Evolutionary conservation across 2,888 invertebrate species (phyloP), one percentile per base, ranked within the genome.

Genomic region (Harmothoe impar): DNA sequence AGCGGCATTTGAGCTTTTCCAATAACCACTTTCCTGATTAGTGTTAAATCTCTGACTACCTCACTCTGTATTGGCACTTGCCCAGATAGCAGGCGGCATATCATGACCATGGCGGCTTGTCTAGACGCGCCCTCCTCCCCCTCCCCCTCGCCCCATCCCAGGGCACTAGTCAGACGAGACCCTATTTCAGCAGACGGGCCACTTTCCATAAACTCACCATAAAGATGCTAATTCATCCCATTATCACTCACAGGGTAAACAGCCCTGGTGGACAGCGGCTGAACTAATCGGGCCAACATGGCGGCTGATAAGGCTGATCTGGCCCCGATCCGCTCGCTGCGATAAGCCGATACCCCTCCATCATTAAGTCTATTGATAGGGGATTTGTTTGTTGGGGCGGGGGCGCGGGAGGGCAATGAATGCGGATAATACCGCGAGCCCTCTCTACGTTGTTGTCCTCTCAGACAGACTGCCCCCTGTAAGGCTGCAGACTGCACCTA

Each of bases 171-270:
- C 29, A 72, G 72, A 17, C 72, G 31, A 15, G 72, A 29, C 1
- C 72, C 72, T 72, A 29, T 72, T 72, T 72, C 15, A 25, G 62
- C 20, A 3, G 62, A 20, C 62, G 3, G 62, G 72, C 29, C 72
- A 72, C 72, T 72, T 72, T 72, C 72, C 72, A 72, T 72, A 72
- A 72, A 72, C 72, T 72, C 72, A 29, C 72, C 72, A 72, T 72
- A 72, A 72, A 29, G 72, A 72, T 72, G 72, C 72, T 72, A 72
- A 72, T 29, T 72, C 72, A 43, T 15, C 7, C 72, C 29, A 72
- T 72, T 72, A 72, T 29, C 72, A 25, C 72, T 25, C 72, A 29
- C 72, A n/a, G 72, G 29, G 72, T 72, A 72, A 72, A 72, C 29
- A 72, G 29, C n/a, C 31, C 29, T 29, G 7, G n/a, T n/a, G 72